Evolutionary conservation across 2,888 invertebrate species (phyloP).

Genomic region (Noctuana brunneofusca): DNA sequence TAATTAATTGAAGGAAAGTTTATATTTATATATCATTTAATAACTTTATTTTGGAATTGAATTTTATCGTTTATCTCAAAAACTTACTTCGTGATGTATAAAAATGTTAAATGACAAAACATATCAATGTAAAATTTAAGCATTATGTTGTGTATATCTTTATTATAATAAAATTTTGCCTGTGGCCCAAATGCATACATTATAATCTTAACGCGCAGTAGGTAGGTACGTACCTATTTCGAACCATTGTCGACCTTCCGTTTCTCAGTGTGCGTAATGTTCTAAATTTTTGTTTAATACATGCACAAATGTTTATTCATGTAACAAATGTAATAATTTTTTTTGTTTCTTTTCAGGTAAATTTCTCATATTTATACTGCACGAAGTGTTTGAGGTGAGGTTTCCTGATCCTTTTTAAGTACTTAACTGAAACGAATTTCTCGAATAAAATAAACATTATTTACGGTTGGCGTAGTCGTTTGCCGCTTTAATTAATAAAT

Average conservation of each 20-base stretch:
- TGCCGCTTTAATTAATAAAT: conserved; percentile 42
- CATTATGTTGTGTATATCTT: not conserved
- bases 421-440: conserved; percentile 34
- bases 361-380: conserved; percentile 29
- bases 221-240: conserved; percentile 48
- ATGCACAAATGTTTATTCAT: conserved; percentile 41
- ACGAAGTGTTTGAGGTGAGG: conserved; percentile 66
- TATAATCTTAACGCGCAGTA: conserved; percentile 56
- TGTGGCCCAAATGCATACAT: conserved; percentile 71
- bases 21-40: no score
- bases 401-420: conserved; percentile 38
- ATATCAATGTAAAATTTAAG: conserved; percentile 4
- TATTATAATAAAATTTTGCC: conserved; percentile 48
- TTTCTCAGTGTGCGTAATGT: conserved; percentile 52
- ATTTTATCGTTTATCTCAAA: no score
- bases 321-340: conserved; percentile 30
- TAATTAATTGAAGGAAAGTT: no score
- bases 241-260: conserved; percentile 67
- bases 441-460: conserved; percentile 40
- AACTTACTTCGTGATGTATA: no score
- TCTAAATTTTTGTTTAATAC: conserved; percentile 51
- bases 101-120: no score
- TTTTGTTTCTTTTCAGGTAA: conserved; percentile 70
- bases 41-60: no score
- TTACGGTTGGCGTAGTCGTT: conserved; percentile 38